Base-by-base conservation (phyloP, 2,113 vertebrate genomes). In the Varanus komodoensis region DNA sequence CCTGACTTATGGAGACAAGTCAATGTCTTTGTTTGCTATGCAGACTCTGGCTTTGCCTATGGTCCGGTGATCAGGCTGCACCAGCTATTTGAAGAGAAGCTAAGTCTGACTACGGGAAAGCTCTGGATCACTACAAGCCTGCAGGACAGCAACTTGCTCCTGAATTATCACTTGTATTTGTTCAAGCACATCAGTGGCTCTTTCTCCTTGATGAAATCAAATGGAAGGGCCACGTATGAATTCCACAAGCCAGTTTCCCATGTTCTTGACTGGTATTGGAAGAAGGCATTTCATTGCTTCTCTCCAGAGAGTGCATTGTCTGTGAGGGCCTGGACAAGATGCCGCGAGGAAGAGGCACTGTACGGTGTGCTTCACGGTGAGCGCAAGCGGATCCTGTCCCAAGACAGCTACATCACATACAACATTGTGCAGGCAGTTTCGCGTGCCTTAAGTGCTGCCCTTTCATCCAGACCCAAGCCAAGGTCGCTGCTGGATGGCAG, bases 161-260 rank as follows among this genome's bases (percentile, higher is more conserved):
- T 48, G 21, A 0, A 7, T 78, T 48, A 71, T 8, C 4, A 5
- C 32, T 32, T 9, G 7, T 0, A 4, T 14, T 19, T 19, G 11
- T 44, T 48, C 6, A 27, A 71, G 68, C 68, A 71, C 25, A 11
- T 21, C 75, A 38, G 6, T 27, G 75, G 44, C 4, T 48, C 75
- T 27, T 78, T 78, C 6, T 78, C 8, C 6, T 78, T 78, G 6
- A 78, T 48, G 75, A 78, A 78, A 38, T 23, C 38, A 17, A 23
- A 44, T 7, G 11, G 27, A 78, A 78, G 75, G 2, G 8, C 44
- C 48, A 78, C 8, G 8, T 8, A 48, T 78, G 44, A 78, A 0
- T 48, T 2, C 5, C 25, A 23, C 7, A 2, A 3, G 5, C 8
- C 38, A 25, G 6, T 8, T 25, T 48, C 38, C 23, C 0, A 0